A percentile compares a stretch with the other conserved stretches of the same genome.
phyloP scores from a whole-genome alignment of 2,113 vertebrate species.

The Myotis yumanensis region DNA sequence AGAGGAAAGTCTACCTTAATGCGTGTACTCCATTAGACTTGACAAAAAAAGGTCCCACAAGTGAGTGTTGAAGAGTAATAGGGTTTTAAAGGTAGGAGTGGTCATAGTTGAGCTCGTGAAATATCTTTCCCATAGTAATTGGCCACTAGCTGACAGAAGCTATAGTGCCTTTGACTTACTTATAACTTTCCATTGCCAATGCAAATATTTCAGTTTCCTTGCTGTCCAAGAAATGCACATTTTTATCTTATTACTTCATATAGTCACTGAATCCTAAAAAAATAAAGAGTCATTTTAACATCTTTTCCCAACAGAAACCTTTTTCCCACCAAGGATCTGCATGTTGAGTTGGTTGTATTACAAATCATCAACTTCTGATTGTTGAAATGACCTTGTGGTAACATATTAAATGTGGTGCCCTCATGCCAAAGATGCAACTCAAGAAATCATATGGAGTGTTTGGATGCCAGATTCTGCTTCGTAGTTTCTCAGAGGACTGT shows the following conservation, averaged over 20 bases:
- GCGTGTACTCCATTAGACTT: not conserved
- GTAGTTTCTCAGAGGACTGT: constrained; percentile 20
- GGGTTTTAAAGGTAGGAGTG: not conserved
- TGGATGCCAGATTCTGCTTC: constrained; percentile 56
- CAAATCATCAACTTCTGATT: constrained; percentile 50
- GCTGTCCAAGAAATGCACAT: constrained; percentile 72
- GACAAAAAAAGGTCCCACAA: not conserved
- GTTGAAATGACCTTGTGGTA: constrained; percentile 61
- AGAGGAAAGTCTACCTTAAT: not conserved
- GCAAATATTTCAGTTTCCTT: constrained; percentile 72
- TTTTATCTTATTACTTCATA: constrained; percentile 75
- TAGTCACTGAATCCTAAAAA: constrained; percentile 57
- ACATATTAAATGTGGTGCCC: constrained; percentile 20
- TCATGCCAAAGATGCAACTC: constrained; percentile 58
- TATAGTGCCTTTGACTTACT: constrained; percentile 51
- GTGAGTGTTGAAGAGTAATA: not conserved
- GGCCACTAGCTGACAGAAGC: constrained; percentile 47
- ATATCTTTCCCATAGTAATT: constrained; percentile 44
- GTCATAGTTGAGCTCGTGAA: not conserved
- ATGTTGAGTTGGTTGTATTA: constrained; percentile 47
- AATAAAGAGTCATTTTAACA: constrained; percentile 64
- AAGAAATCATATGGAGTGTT: not conserved
- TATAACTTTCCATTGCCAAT: constrained; percentile 63
- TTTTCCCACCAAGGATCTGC: constrained; percentile 17
- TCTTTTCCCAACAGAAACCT: constrained; percentile 58